Evolutionary conservation across 2,113 vertebrate species (phyloP), one percentile per base, ranked within the genome.

Genomic region (Sinosuthora webbiana): DNA sequence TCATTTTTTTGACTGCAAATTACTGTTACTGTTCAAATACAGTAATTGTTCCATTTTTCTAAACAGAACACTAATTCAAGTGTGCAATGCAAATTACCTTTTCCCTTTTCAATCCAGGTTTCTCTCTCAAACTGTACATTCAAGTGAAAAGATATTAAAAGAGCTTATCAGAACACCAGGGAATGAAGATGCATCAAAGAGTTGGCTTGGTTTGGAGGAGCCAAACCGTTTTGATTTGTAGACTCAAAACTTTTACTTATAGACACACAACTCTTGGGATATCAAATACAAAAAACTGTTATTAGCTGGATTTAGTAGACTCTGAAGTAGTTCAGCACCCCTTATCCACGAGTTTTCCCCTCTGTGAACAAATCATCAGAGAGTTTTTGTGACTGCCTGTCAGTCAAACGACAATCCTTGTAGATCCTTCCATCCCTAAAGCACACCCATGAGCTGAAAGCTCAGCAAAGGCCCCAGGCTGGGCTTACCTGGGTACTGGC

Each of bases 401-500:
- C 74, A 78, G 42, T 7, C 12, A 15, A 81, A 16, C 2, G 27
- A 2, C 31, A 45, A 85, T 6, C n/a, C 83, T 57, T 67, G 60
- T 2, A 8, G 62, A 2, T 75, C 49, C 64, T 59, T 21, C 47
- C 22, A 33, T 7, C 21, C 3, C 62, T 52, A 5, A 6, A 25
- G 35, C 55, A 35, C 10, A 16, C 0, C 13, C 2, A 4, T 1
- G 13, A 75, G 22, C 27, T 13, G 21, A 35, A 22, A 16, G 45
- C 35, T 10, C 8, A 67, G 5, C 12, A 15, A 8, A 63, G 50
- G 0, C 0, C 1, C 41, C 0, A 1, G 6, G 49, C 21, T 23
- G 9, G 3, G 15, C 97, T 95, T 98, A 99, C 99, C 99, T 92
- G 99, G 99, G 70, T 99, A 99, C 53, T 99, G 99, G 52, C 99